Base-by-base conservation (phyloP, 1,140 invertebrate genomes). In the Aphis craccivora region DNA sequence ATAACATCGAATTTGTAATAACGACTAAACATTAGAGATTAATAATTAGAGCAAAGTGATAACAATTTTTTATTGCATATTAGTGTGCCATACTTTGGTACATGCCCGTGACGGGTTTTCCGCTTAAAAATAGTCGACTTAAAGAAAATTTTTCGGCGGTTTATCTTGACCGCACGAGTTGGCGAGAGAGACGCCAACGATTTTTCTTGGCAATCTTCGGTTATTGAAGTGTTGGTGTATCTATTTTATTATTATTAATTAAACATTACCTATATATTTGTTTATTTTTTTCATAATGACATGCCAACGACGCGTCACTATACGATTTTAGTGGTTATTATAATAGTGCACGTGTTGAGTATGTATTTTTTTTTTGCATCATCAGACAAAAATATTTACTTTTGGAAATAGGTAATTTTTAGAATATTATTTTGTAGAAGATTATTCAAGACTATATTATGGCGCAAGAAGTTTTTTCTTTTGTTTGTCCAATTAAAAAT, bases 381-480 rank as follows among this genome's bases (percentile, higher is more conserved):
- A 11, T n/a, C 60, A 76, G 60, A n/a, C 60, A 67, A n/a, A n/a
- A 76, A 76, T 76, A n/a, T 76, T 35, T 14, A 76, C 30, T 14
- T n/a, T 76, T 14, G 60, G 18, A 76, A 76, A 76, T 76, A 14
- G 30, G n/a, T 14, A 76, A 14, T n/a, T n/a, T 76, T 76, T 76
- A 76, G 37, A 40, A n/a, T n/a, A 76, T 18, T n/a, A 35, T n/a
- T n/a, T 35, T 18, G 60, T 76, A 6, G 0, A 76, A 1, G 0
- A 76, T n/a, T 76, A 20, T 76, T n/a, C 60, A n/a, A 76, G 60
- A n/a, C n/a, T 76, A 76, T 76, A n/a, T n/a, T n/a, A 67, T 67
- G 30, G 11, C 5, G 4, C 0, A 67, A 5, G 14, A 67, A 14
- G 30, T 14, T 76, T 76, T 76, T 76, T n/a, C 60, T 76, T n/a